phyloP scores from a whole-genome alignment of 2,113 vertebrate genomes.

The Semnornis frantzii region DNA sequence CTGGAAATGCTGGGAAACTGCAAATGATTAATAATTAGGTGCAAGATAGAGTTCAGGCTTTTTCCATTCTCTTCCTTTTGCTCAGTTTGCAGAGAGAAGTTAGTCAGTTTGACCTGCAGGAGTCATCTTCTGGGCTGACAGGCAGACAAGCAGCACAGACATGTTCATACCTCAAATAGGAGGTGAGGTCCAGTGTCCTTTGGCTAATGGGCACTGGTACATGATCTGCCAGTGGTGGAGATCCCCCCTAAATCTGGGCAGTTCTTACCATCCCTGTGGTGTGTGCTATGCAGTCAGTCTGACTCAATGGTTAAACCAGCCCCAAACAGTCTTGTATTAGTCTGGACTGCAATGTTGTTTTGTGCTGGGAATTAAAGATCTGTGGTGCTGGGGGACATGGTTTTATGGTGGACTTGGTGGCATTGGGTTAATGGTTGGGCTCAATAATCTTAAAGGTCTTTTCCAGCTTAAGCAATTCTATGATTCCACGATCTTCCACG shows the following conservation, averaged over 20 bases:
- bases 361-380: not conserved
- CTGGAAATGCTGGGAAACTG: not conserved
- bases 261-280: not conserved
- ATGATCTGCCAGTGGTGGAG: not conserved
- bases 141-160: not conserved
- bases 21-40: constrained; percentile 36
- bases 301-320: not conserved
- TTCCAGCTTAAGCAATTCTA: no score
- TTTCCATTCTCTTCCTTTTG: not conserved
- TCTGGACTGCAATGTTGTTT: not conserved
- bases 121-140: not conserved
- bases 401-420: no score
- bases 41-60: not conserved
- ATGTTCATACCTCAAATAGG: not conserved
- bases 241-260: not conserved
- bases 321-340: not conserved
- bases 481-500: not conserved
- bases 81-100: not conserved
- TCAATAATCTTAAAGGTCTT: no score
- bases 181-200: not conserved
- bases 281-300: not conserved
- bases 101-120: rapidly evolving
- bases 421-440: no score
- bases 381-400: no score
- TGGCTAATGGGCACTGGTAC: not conserved